Conservation (phyloP, 2,113 vertebrate species). For the Plectropomus leopardus region DNA sequence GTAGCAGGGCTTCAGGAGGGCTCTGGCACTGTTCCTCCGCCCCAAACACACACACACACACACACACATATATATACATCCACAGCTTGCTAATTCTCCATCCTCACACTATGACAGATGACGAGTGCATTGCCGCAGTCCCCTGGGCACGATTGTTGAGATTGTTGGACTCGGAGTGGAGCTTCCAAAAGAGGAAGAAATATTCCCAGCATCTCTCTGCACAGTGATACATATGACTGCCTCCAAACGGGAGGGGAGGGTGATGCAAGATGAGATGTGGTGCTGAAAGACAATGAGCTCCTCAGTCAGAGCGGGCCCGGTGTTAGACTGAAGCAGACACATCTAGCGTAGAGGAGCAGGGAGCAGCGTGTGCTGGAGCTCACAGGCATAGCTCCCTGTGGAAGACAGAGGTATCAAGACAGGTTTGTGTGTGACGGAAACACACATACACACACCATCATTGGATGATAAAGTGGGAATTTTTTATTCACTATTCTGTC, state of each 20-base stretch:
- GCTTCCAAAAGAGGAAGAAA: constrained; percentile 27
- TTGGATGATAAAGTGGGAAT: not conserved
- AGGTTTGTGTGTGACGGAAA: not conserved
- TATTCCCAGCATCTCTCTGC: constrained; percentile 30
- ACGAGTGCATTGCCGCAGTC: not conserved
- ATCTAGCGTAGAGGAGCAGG: not conserved
- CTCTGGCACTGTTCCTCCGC: constrained; percentile 5
- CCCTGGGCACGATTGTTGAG: not conserved
- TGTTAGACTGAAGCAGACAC: not conserved
- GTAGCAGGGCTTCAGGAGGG: not conserved
- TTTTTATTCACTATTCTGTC: not conserved
- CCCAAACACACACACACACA: constrained; percentile 2
- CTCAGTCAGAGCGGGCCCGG: not conserved
- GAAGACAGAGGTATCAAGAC: not conserved
- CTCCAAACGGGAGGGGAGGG: not conserved
- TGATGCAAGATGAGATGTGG: constrained; percentile 27
- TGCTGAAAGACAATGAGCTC: constrained; percentile 55
- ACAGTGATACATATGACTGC: constrained; percentile 14
- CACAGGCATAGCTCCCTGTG: not conserved
- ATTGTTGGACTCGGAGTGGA: constrained; percentile 17
- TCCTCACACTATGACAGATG: constrained; percentile 33
- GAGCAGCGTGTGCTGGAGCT: not conserved
- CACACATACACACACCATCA: not conserved
- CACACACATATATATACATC: not conserved
- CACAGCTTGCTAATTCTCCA: constrained; percentile 12